Evolutionary conservation across 2,113 vertebrate genomes (phyloP), one percentile per base, ranked within the genome.

Genomic region (Lophochroa leadbeateri): DNA sequence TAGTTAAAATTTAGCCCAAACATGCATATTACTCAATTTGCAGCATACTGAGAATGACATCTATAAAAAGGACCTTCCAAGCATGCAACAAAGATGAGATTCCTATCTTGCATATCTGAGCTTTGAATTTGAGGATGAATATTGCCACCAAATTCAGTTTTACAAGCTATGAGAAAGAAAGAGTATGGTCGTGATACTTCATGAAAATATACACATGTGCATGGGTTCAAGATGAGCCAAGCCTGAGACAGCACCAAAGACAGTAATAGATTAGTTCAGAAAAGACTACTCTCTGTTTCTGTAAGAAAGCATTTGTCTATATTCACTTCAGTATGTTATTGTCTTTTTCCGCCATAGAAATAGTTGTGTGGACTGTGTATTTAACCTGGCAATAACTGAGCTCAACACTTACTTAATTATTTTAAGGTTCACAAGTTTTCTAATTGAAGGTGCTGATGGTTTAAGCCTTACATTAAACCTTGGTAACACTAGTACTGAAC

Each of bases 121-220:
- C 24, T 79, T 82, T 80, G 35, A 76, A 44, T 61, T 28, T 52
- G 37, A n/a, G 17, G 33, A 27, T 69, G 2, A 80, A 17, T 65
- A 67, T 69, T 80, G 92, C 43, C 19, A 58, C 17, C 19, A 61
- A 67, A 67, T 53, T 89, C 19, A 33, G 4, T 70, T 86, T 77
- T 78, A 74, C 28, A 75, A 47, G 41, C 8, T 11, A 6, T 18
- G 6, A 68, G 49, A 55, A 41, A 49, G 13, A 52, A 65, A 90
- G 0, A 52, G 1, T 39, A 50, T 37, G 23, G 4, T 55, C 33
- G 6, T 55, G 23, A 27, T 21, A 18, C 6, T 61, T 69, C 11
- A 17, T 24, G 10, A 47, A 57, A 65, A n/a, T 50, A 15, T 5
- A 35, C 24, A 55, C 0, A 0, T 33, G 8, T n/a, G 18, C 11